Conservation (phyloP, 1,140 invertebrate genomes). For the Tetramorium simillimum region DNA sequence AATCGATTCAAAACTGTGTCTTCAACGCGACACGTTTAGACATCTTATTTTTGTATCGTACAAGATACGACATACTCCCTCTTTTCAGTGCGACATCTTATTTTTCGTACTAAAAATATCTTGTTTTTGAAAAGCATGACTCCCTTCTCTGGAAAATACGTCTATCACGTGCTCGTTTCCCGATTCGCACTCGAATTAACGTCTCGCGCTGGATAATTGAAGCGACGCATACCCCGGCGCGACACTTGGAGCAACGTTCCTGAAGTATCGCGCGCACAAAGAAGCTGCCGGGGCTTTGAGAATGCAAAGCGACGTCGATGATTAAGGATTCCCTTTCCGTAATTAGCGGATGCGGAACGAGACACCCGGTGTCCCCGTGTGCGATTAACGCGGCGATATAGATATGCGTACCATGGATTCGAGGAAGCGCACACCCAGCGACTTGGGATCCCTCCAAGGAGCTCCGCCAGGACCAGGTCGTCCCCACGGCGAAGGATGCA, state of each 20-base stretch:
- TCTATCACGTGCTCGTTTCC: background rate
- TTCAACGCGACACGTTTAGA: background rate
- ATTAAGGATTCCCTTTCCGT: constrained; percentile 47
- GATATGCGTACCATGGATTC: constrained; percentile 88
- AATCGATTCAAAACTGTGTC: background rate
- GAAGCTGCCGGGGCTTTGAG: background rate
- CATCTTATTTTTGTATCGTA: background rate
- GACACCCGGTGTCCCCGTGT: background rate
- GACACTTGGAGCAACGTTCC: constrained; percentile 10
- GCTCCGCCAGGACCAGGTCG: constrained; percentile 88
- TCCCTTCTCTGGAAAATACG: background rate
- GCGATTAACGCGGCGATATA: constrained; percentile 48
- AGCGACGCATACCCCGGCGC: background rate
- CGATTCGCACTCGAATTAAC: background rate
- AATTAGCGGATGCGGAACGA: constrained; percentile 29
- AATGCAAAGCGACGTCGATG: background rate
- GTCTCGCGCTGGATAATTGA: constrained; percentile 32
- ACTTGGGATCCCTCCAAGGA: constrained; percentile 88
- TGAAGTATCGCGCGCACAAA: constrained; percentile 46
- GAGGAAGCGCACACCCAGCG: constrained; percentile 88
- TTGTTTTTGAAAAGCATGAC: background rate
- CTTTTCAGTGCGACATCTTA: background rate
- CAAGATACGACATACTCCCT: background rate
- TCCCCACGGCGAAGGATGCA: constrained; percentile 88
- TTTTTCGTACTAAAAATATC: background rate